Conservation (phyloP, 2,888 invertebrate species). For the Colletes collaris region DNA sequence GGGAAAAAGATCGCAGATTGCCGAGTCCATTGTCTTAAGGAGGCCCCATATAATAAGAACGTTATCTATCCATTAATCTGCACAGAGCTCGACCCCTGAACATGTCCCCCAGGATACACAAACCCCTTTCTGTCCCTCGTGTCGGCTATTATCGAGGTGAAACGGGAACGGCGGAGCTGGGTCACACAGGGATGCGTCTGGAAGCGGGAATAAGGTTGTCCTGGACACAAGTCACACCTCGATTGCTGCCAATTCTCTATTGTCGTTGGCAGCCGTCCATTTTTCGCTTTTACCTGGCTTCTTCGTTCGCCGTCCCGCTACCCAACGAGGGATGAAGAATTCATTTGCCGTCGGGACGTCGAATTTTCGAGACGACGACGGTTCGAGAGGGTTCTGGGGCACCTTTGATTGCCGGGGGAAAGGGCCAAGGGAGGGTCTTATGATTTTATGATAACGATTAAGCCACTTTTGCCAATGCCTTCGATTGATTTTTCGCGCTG, state of each 20-base stretch:
- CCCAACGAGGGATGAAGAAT: conserved; percentile 4
- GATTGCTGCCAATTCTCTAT: conserved; percentile 78
- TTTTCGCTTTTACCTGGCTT: conserved; percentile 41
- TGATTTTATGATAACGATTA: conserved; percentile 1
- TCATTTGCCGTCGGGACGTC: background rate
- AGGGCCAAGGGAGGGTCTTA: background rate
- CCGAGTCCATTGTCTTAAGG: conserved; percentile 43
- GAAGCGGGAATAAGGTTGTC: conserved; percentile 39
- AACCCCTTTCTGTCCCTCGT: conserved; percentile 24
- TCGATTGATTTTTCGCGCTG: background rate
- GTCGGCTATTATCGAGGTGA: conserved; percentile 44
- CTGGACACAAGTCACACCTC: conserved; percentile 56
- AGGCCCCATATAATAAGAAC: conserved; percentile 42
- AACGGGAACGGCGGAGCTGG: conserved; percentile 13
- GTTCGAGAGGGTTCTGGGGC: background rate
- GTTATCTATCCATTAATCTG: conserved; percentile 58
- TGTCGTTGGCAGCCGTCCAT: conserved; percentile 79
- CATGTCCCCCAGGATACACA: conserved; percentile 26
- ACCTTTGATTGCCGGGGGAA: conserved; percentile 1
- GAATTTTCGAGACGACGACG: background rate
- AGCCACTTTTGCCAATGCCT: background rate
- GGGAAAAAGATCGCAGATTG: conserved; percentile 54
- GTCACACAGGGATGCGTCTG: conserved; percentile 20
- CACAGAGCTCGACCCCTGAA: conserved; percentile 41
- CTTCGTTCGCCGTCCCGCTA: background rate